Base-by-base conservation (phyloP, 53 echinoderm and acorn worm species). In the Actinopyga echinites region DNA sequence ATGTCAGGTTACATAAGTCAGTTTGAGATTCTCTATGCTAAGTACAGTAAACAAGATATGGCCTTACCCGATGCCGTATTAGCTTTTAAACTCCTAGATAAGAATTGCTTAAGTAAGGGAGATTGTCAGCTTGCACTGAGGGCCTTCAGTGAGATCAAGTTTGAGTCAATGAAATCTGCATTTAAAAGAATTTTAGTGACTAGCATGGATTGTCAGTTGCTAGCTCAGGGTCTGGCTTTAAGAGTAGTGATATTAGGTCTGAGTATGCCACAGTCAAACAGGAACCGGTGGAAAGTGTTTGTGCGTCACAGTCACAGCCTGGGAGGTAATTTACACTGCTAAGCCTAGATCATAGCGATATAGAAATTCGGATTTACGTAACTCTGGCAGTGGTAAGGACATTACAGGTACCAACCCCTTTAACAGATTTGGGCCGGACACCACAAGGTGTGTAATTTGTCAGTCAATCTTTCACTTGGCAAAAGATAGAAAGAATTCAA, bases 91-190 rank as follows among this genome's bases (percentile, higher is more conserved):
- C 30, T 83, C 30, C 65, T 69, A 6, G 84, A 74, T 24, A 74
- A 43, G 5, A 31, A 44, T 11, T 74, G 30, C n/a, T 29, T 83
- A 32, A 52, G 25, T 6, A 23, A 25, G 37, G 29, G 31, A 20
- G 59, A 85, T 21, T 36, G 85, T 30, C 85, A 77, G 34, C 77
- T 85, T 1, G 75, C 75, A 34, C 30, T 85, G 31, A 59, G 57
- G 19, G 85, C 85, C 45, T 83, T 65, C 13, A 40, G 3, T 17
- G 85, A 77, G 17, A 42, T 85, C 23, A 85, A 85, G 26, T 85
- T 77, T 60, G 75, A 57, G 8, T 36, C 60, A 19, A 75, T 85
- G 85, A 85, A 85, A 36, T 74, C 75, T 7, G 85, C 77, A 22
- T 43, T 85, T 13, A 77, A 61, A 60, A 55, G 38, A n/a, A 85